phyloP scores from a whole-genome alignment of 2,113 vertebrate species.

The Amphiprion ocellaris region DNA sequence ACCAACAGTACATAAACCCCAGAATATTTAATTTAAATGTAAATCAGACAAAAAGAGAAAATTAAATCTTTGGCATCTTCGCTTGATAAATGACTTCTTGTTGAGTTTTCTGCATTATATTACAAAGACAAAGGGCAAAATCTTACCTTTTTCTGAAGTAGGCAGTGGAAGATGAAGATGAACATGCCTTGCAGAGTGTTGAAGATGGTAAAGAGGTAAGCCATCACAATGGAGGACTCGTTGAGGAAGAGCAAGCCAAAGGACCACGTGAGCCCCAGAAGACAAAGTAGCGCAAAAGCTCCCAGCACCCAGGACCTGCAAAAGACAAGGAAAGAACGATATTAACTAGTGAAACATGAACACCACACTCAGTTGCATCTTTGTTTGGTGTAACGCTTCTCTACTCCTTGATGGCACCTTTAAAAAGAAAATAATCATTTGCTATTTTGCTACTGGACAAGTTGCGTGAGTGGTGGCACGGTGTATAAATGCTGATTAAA shows the following conservation, averaged over 20 bases:
- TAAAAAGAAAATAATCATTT: background rate
- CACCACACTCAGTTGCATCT: background rate
- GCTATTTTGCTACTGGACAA: conserved; percentile 17
- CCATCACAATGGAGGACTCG: conserved; percentile 96
- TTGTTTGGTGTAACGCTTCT: background rate
- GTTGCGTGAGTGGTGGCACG: conserved; percentile 3
- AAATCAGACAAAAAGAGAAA: too few relatives aligned
- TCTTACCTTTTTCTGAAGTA: conserved; percentile 97
- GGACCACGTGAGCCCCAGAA: conserved; percentile 96
- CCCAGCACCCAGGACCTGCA: conserved; percentile 97
- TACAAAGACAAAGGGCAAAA: background rate
- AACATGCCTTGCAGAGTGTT: conserved; percentile 99
- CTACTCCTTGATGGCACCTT: conserved; percentile 13
- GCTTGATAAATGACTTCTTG: background rate
- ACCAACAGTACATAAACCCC: background rate
- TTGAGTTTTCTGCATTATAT: background rate
- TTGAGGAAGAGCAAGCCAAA: conserved; percentile 97
- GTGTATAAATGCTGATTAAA: conserved; percentile 33
- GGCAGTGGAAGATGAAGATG: conserved; percentile 99
- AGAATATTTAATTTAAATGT: too few relatives aligned
- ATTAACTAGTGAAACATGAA: background rate
- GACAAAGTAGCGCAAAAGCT: conserved; percentile 94
- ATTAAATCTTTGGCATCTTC: too few relatives aligned
- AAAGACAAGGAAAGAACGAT: conserved; percentile 66
- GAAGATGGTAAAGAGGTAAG: conserved; percentile 98